Evolutionary conservation across 1,140 invertebrate species (phyloP).

Genomic region (Aphidius gifuensis): DNA sequence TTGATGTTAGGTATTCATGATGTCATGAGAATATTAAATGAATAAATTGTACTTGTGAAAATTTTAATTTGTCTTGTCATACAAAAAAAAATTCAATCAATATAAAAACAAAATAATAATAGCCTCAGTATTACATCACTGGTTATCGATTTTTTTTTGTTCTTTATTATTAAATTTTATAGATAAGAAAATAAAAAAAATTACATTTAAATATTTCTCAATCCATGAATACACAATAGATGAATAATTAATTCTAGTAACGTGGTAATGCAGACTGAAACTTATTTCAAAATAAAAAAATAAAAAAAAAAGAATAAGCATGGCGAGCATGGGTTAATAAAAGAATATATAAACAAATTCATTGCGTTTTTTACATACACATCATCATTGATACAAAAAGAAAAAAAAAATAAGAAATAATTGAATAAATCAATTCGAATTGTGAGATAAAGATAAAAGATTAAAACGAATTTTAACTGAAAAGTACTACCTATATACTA

Average conservation of each 20-base stretch:
- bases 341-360: not conserved
- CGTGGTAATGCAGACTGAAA: constrained; percentile 24
- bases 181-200: not conserved
- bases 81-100: too few relatives aligned
- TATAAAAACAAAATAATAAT: too few relatives aligned
- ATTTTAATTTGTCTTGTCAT: not conserved
- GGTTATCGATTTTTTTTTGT: not conserved
- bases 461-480: too few relatives aligned
- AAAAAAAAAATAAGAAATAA: constrained; percentile 6
- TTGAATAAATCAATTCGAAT: constrained; percentile 26
- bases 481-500: too few relatives aligned
- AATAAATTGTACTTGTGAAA: not conserved
- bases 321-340: not conserved
- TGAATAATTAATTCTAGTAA: constrained; percentile 19
- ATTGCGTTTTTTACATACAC: not conserved
- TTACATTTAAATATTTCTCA: constrained; percentile 5
- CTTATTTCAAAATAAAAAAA: constrained; percentile 7
- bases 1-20: constrained; percentile 25
- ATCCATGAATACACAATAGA: constrained; percentile 11
- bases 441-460: constrained; percentile 33
- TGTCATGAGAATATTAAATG: constrained; percentile 3
- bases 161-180: too few relatives aligned
- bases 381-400: not conserved
- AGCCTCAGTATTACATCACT: not conserved
- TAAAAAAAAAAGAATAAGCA: too few relatives aligned